Evolutionary conservation across 2,888 invertebrate species (phyloP).

Genomic region (Amiota minor): DNA sequence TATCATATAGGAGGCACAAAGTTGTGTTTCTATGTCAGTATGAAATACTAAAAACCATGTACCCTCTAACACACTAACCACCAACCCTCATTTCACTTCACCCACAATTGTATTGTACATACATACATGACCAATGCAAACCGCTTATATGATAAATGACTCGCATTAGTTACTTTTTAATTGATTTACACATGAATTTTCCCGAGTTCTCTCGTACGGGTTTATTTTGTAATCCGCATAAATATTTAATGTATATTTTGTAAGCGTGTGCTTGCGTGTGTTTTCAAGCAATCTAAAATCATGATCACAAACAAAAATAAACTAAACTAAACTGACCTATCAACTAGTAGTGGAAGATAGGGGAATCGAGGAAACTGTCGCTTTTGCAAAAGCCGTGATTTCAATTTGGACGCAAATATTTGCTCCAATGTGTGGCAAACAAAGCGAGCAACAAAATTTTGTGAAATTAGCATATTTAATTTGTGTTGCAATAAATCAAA

Average conservation of each 20-base stretch:
- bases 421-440: background rate
- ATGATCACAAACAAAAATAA: slow-evolving; percentile 16
- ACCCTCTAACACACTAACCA: background rate
- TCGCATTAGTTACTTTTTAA: slow-evolving; percentile 62
- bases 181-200: slow-evolving; percentile 47
- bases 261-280: too few relatives aligned
- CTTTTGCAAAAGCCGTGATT: slow-evolving; percentile 38
- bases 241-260: slow-evolving; percentile 38
- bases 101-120: background rate
- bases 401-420: slow-evolving; percentile 42
- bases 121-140: too few relatives aligned
- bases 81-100: background rate
- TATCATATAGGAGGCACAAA: background rate
- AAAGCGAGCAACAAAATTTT: too few relatives aligned
- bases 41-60: too few relatives aligned
- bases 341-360: too few relatives aligned
- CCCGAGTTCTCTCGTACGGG: too few relatives aligned
- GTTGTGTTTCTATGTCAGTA: too few relatives aligned
- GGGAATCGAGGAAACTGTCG: too few relatives aligned
- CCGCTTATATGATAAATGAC: slow-evolving; percentile 42
- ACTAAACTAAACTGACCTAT: too few relatives aligned
- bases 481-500: slow-evolving; percentile 30
- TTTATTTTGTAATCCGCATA: slow-evolving; percentile 7
- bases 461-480: slow-evolving; percentile 56
- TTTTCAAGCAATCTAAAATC: background rate